These are phyloP conservation scores for Lasioglossum baleicum DNA, from an alignment of 1,140 invertebrate species.

Conservation along the genomic window DNA sequence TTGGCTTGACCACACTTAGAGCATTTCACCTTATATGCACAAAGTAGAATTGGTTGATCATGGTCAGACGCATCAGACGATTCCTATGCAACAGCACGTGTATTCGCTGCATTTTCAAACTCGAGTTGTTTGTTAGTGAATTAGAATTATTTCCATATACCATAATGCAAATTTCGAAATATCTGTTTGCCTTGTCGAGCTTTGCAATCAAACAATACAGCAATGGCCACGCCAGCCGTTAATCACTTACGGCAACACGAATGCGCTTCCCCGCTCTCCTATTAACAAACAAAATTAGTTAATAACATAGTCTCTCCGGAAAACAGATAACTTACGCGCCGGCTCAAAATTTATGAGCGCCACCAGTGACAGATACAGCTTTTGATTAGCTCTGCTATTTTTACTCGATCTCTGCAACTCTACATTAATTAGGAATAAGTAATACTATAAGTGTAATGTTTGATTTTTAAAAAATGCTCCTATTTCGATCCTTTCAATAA, in stretches of 20 bases:
- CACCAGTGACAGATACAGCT: slow-evolving; percentile 8
- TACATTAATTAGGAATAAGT: no score
- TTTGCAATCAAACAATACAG: slow-evolving; percentile 23
- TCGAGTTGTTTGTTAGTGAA: not conserved
- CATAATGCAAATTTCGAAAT: slow-evolving; percentile 11
- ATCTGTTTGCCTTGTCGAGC: slow-evolving; percentile 33
- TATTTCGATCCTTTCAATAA: no score
- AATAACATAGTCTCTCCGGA: slow-evolving; percentile 17
- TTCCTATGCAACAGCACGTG: no score
- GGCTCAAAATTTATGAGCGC: slow-evolving; percentile 16
- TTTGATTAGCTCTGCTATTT: not conserved
- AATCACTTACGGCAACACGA: slow-evolving; percentile 30
- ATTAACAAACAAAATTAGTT: slow-evolving; percentile 43
- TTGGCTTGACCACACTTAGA: no score
- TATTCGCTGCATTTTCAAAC: no score
- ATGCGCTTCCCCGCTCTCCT: slow-evolving; percentile 17
- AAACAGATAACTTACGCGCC: slow-evolving; percentile 9
- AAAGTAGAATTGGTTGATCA: no score
- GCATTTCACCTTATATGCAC: no score
- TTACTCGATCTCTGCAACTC: not conserved
- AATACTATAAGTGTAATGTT: no score
- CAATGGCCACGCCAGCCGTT: slow-evolving; percentile 16
- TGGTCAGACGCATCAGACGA: no score
- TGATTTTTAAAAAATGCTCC: no score
- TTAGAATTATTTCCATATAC: not conserved